These are phyloP conservation scores for Nowickia ferox DNA, from an alignment of 2,888 invertebrate genomes.

Conservation along the genomic window DNA sequence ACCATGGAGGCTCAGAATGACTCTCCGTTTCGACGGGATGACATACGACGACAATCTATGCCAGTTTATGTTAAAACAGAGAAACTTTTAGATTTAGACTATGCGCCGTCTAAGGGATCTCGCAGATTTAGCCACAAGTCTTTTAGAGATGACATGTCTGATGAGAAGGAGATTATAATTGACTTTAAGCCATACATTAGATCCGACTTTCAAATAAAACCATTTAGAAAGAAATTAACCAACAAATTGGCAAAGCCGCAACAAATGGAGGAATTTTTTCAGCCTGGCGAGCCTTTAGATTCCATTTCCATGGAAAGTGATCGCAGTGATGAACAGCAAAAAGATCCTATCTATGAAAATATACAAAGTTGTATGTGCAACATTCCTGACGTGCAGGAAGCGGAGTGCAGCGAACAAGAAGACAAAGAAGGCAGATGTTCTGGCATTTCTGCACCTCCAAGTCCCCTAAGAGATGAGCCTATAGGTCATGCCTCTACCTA, in stretches of 20 bases:
- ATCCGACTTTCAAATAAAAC: conserved; percentile 84
- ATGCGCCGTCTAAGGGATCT: conserved; percentile 75
- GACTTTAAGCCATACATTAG: conserved; percentile 92
- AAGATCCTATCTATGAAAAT: conserved; percentile 80
- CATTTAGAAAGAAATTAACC: conserved; percentile 86
- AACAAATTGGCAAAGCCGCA: conserved; percentile 32
- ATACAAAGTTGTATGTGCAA: conserved; percentile 79
- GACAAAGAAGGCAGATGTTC: conserved; percentile 76
- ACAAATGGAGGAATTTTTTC: conserved; percentile 23
- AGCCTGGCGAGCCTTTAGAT: conserved; percentile 52
- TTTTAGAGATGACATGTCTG: conserved; percentile 76
- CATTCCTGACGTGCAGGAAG: conserved; percentile 55
- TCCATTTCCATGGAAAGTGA: conserved; percentile 73
- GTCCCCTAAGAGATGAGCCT: conserved; percentile 85
- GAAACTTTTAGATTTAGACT: conserved; percentile 77
- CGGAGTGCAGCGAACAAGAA: conserved; percentile 73
- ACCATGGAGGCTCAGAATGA: conserved; percentile 63
- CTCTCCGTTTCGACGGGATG: conserved; percentile 78
- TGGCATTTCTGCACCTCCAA: conserved; percentile 87
- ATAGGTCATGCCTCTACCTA: conserved; percentile 87
- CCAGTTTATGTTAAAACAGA: conserved; percentile 79
- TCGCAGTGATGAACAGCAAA: conserved; percentile 71
- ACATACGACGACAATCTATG: conserved; percentile 79
- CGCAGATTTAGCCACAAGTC: conserved; percentile 74
- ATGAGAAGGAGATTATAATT: conserved; percentile 92